Evolutionary conservation across 2,888 invertebrate species (phyloP), one percentile per base, ranked within the genome.

Genomic region (Eupithecia tripunctaria): DNA sequence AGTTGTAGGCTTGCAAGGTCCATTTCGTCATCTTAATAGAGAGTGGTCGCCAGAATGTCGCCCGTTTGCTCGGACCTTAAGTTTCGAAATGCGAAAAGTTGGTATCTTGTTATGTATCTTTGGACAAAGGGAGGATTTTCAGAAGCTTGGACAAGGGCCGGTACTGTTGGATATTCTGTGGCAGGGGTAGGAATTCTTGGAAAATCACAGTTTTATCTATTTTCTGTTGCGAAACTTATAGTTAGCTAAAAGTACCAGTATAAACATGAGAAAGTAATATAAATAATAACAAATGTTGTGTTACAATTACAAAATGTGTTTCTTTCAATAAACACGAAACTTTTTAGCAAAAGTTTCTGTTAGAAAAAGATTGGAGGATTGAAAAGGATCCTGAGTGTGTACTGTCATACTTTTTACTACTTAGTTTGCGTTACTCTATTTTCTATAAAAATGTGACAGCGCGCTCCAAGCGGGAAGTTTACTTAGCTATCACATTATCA

Each of bases 91-190:
- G 79, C 79, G 79, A 72, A 72, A 77, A 74, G 74, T 79, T 76
- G 75, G 77, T 76, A 78, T 77, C 78, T 79, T 76, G 76, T 79
- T 76, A 73, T 75, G 76, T 74, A 71, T 77, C 74, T 72, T 70
- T n/a, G 69, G 68, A 71, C 73, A 70, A 73, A 76, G 70, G 78
- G 76, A 72, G 71, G 76, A 73, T 71, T 74, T 74, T 67, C 29
- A n/a, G 67, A 59, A 51, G 59, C 68, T 73, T 43, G 68, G 70
- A 73, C 73, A 73, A 67, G 62, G 73, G 59, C 21, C 64, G 29
- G 27, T 29, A 25, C 21, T 64, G 5, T 36, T 36, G 6, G 0
- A 1, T 63, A 64, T 64, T 41, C 64, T 25, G 38, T 36, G 64
- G 38, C 64, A n/a, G 14, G 64, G 64, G 64, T 64, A 41, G 10